Base-by-base conservation (phyloP, 2,797 vertebrate species). In the Microctenopoma steveboyesi region DNA sequence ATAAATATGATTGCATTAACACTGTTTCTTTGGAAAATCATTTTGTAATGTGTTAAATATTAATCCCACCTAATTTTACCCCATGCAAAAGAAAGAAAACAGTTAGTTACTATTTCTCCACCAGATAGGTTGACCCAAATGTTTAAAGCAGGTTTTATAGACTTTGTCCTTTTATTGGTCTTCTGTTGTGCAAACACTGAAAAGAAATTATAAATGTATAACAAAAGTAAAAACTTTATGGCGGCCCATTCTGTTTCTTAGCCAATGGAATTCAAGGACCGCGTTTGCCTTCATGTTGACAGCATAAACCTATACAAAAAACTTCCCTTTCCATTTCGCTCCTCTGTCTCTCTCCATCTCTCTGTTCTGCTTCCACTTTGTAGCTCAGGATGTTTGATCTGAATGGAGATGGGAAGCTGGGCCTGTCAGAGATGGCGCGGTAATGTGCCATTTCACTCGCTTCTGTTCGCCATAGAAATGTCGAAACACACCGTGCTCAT, bases 361-460 rank as follows among this genome's bases (percentile, higher is more conserved):
- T 79, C 74, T 79, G 53, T 60, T 74, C 62, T 82, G 92, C 0
- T 90, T 92, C 69, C 88, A 92, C 84, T 95, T 95, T 88, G 83
- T 91, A 6, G 95, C 95, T 92, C 94, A 94, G 92, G 76, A 99
- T 99, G 96, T 99, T 99, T 59, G 98, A 99, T 92, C 91, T 96
- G 90, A 99, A 99, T 0, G 96, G 97, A 6, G 98, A 99, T 9
- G 98, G 97, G 69, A 99, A 99, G 86, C 79, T 99, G 87, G 96
- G 97, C 55, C 95, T 99, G 76, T 98, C 97, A 0, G 98, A 99
- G 93, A 99, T 99, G 97, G 97, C 98, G 50, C 95, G 97, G 98
- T 98, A 80, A 75, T 68, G 51, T 72, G 60, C 70, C 68, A 35
- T 83, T 81, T 74, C 16, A 63, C 67, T 68, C 13, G 16, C 64